These are phyloP conservation scores for Sphaerophoria rueppellii DNA, from an alignment of 2,888 invertebrate genomes.

Conservation along the genomic window DNA sequence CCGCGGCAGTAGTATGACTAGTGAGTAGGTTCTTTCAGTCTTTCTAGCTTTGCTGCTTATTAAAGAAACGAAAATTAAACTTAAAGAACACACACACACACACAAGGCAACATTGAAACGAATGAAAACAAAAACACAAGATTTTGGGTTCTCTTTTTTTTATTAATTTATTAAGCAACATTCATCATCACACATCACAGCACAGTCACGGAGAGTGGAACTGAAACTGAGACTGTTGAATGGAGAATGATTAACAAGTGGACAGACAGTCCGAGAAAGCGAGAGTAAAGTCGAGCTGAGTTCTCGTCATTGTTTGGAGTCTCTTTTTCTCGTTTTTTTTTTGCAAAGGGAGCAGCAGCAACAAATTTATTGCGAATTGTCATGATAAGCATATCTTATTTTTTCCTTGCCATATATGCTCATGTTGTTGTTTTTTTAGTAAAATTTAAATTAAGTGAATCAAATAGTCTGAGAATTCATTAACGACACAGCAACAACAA, in stretches of 20 bases:
- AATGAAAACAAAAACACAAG: constrained; percentile 14
- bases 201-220: neutral
- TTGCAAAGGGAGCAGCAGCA: constrained; percentile 41
- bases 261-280: constrained; percentile 44
- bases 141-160: constrained; percentile 42
- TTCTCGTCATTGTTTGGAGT: constrained; percentile 49
- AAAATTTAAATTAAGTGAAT: constrained; percentile 48
- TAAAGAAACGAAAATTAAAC: constrained; percentile 35
- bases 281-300: constrained; percentile 4
- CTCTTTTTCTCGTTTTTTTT: constrained; percentile 23
- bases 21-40: constrained; percentile 65
- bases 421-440: constrained; percentile 19
- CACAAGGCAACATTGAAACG: constrained; percentile 15
- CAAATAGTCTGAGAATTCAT: constrained; percentile 34
- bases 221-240: constrained; percentile 43
- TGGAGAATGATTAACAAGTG: constrained; percentile 56
- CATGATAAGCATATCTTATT: constrained; percentile 59
- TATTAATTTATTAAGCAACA: constrained; percentile 57
- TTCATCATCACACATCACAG: constrained; percentile 59
- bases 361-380: constrained; percentile 55
- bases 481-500: neutral
- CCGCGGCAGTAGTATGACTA: constrained; percentile 28
- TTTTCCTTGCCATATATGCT: neutral
- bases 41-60: constrained; percentile 29
- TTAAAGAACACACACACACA: constrained; percentile 33